Evolutionary conservation across 2,888 invertebrate species (phyloP).

Genomic region (Rotaria macrura): DNA sequence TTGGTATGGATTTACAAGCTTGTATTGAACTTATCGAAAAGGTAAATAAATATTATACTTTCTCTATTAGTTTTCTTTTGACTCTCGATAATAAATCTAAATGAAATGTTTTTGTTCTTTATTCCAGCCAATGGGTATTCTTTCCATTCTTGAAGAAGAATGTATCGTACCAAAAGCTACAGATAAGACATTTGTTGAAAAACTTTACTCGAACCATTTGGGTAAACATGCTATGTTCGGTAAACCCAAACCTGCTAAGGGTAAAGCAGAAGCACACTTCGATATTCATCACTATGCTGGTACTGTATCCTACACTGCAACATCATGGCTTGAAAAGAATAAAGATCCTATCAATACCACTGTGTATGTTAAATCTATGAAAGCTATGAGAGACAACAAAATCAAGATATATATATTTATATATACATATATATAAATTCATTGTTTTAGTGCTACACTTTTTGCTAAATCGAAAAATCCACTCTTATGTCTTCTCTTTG

Average conservation of each 20-base stretch:
- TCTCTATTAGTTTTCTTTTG: too few relatives aligned
- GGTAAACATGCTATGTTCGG: conserved; percentile 93
- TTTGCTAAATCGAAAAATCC: conserved; percentile 4
- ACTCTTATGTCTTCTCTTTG: conserved; percentile 13
- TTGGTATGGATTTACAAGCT: conserved; percentile 86
- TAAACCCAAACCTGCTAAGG: conserved; percentile 68
- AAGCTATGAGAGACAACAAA: too few relatives aligned
- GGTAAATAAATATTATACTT: conserved; percentile 37
- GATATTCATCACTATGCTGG: conserved; percentile 98
- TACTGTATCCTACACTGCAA: conserved; percentile 59
- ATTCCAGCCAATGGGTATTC: conserved; percentile 93
- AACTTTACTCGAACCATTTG: conserved; percentile 95
- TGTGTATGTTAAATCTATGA: conserved; percentile 52
- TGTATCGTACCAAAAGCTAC: conserved; percentile 99
- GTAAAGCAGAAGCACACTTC: conserved; percentile 90
- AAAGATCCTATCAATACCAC: conserved; percentile 99
- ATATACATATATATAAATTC: too few relatives aligned
- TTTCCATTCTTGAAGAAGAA: conserved; percentile 99
- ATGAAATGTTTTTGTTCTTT: too few relatives aligned
- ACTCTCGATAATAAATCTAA: too few relatives aligned
- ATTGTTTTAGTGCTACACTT: neutral
- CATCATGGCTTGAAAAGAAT: conserved; percentile 99
- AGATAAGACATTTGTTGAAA: conserved; percentile 93
- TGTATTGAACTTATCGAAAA: conserved; percentile 70
- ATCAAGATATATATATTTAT: too few relatives aligned